Evolutionary conservation across 1,140 invertebrate species (phyloP).

Genomic region (Drosophila nigromelanica): DNA sequence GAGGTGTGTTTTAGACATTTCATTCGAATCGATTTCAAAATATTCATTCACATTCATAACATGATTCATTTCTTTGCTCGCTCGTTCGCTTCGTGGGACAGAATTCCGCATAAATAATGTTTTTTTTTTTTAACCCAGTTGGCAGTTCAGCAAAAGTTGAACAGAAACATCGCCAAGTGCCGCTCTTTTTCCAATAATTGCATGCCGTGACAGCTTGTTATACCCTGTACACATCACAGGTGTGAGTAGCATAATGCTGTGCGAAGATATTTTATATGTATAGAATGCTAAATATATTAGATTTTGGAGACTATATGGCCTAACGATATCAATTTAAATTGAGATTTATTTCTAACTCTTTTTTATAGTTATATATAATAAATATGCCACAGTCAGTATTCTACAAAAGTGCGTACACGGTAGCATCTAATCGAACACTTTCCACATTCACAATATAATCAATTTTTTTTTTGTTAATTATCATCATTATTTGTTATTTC

Average conservation of each 20-base stretch:
- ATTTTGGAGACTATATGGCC: too few species aligned
- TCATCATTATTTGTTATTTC: too few species aligned
- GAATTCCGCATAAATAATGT: slow-evolving; percentile 44
- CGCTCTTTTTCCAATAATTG: slow-evolving; percentile 5
- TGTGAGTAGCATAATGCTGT: not conserved
- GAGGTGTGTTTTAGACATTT: slow-evolving; percentile 46
- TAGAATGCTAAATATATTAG: too few species aligned
- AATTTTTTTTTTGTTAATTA: too few species aligned
- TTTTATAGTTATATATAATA: too few species aligned
- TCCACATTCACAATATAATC: too few species aligned
- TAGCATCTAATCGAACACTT: too few species aligned
- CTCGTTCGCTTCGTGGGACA: slow-evolving; percentile 31
- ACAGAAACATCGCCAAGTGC: slow-evolving; percentile 9
- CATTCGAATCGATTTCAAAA: slow-evolving; percentile 48
- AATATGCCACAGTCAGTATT: too few species aligned
- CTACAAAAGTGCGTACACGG: too few species aligned
- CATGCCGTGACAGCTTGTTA: not conserved
- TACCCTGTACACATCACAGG: not conserved
- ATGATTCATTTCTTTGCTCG: slow-evolving; percentile 40
- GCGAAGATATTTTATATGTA: too few species aligned
- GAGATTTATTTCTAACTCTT: too few species aligned
- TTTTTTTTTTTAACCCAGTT: not conserved
- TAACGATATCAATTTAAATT: too few species aligned
- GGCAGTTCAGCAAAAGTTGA: slow-evolving; percentile 2
- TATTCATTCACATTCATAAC: slow-evolving; percentile 49